Percentiles rank a stretch among this genome's conserved stretches.
These are phyloP conservation scores for Genyomyrus donnyi DNA, from an alignment of 2,113 vertebrate species.

Conservation along the genomic window DNA sequence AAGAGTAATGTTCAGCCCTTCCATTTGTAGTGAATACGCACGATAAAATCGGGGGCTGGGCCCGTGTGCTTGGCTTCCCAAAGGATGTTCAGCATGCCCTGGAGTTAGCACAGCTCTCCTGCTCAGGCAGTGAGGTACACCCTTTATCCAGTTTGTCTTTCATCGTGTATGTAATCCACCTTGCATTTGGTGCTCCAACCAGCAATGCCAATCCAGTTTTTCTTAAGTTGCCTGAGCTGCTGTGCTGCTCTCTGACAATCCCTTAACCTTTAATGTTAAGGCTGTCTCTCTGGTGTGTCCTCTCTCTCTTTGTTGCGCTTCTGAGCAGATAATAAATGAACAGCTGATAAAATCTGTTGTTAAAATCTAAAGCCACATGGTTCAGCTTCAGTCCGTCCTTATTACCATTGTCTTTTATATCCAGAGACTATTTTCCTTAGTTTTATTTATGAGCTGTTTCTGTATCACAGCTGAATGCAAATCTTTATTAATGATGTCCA, in stretches of 20 bases:
- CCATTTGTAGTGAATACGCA: background rate
- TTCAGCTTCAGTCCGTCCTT: background rate
- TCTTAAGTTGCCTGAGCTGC: background rate
- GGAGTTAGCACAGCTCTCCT: background rate
- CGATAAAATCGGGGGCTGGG: background rate
- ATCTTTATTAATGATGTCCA: background rate
- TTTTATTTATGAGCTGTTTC: background rate
- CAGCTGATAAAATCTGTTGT: background rate
- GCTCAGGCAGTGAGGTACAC: background rate
- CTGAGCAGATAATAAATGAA: background rate
- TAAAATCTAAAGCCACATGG: background rate
- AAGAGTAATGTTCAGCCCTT: background rate
- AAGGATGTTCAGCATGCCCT: background rate
- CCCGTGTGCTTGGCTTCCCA: background rate
- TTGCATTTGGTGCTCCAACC: background rate
- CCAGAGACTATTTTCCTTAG: background rate
- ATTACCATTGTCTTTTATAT: background rate
- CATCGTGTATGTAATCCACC: constrained; percentile 8
- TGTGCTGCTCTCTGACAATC: background rate
- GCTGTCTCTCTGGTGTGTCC: background rate
- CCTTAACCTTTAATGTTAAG: background rate
- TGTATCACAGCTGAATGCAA: background rate
- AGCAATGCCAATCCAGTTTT: background rate
- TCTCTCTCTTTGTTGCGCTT: background rate
- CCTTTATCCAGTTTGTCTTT: constrained; percentile 21